Base-by-base conservation (phyloP, 2,888 invertebrate genomes). In the Morinoia aosen region DNA sequence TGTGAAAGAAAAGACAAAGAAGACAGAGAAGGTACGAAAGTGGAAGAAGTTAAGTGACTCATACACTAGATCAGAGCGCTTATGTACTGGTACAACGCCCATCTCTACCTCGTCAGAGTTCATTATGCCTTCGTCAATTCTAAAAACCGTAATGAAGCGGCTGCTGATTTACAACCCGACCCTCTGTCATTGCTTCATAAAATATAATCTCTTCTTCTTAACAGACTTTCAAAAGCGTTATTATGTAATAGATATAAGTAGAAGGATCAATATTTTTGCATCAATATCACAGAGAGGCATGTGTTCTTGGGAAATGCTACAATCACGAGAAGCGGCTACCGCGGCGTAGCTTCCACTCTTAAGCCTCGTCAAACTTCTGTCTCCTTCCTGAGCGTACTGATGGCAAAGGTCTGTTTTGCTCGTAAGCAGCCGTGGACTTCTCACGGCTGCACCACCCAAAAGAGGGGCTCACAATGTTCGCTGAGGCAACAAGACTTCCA, bases 341-440 rank as follows among this genome's bases (percentile, higher is more conserved):
- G 25, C 25, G 61, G 61, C 61, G 19, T 48, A 76, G 76, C 25
- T 33, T 76, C 25, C 76, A 76, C 76, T 76, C 33, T 16, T 8
- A 19, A 25, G 16, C 25, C 76, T 76, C 25, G 76, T 33, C 25
- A 33, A 76, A 76, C 76, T 76, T 76, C 7, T 76, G 76, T 76
- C 76, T 76, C 8, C 33, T 76, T 76, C 25, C 76, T 33, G 76
- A 33, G 76, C 25, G 76, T 76, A 76, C 76, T 76, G 76, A 76
- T 76, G 76, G 33, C 76, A 76, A 76, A 76, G 16, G 76, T 12
- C 25, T 76, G 76, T 76, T 76, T 76, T 76, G 76, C 76, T 76
- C 76, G 76, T 76, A 76, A 76, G 76, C 76, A 76, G 76, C 76
- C 76, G 76, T 76, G 76, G 76, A 76, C 19, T 76, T 76, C 76